phyloP scores from a whole-genome alignment of 2,113 vertebrate species.

The Conger conger region DNA sequence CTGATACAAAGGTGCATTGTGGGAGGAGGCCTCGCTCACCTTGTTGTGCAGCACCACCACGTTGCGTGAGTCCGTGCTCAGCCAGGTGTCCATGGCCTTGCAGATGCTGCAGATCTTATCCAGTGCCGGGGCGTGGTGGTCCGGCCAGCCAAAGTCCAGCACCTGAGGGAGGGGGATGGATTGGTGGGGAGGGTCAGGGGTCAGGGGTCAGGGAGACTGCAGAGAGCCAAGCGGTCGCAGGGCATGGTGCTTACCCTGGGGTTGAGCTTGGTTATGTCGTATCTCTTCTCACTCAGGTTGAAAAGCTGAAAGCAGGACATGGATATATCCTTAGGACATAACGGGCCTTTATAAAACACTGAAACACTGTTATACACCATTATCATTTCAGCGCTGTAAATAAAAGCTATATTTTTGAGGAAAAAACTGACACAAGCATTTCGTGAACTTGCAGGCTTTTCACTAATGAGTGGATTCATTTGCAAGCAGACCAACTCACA shows the following conservation, averaged over 20 bases:
- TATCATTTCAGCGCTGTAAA: not conserved
- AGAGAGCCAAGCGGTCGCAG: not conserved
- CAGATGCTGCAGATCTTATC: constrained; percentile 98
- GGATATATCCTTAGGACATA: not conserved
- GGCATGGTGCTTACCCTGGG: constrained; percentile 76
- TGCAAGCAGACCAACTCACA: not conserved
- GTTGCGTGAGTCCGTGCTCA: constrained; percentile 82
- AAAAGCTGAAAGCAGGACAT: constrained; percentile 77
- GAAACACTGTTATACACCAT: not conserved
- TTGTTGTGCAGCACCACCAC: constrained; percentile 97
- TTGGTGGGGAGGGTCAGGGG: too few relatives aligned
- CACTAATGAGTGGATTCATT: not conserved
- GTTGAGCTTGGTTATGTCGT: constrained; percentile 86
- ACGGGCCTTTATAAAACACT: not conserved
- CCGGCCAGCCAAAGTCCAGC: constrained; percentile 96
- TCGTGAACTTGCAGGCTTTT: not conserved
- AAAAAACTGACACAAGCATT: not conserved
- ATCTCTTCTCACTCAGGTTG: constrained; percentile 91
- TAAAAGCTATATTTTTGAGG: not conserved
- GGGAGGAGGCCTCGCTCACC: constrained; percentile 63
- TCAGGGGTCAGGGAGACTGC: not conserved
- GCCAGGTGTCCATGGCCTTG: constrained; percentile 98
- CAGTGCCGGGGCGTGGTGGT: constrained; percentile 91
- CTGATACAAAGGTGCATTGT: not conserved
- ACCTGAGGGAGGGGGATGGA: too few relatives aligned